These are phyloP conservation scores for Oncorhynchus kisutch DNA, from an alignment of 2,113 vertebrate species.

Conservation along the genomic window DNA sequence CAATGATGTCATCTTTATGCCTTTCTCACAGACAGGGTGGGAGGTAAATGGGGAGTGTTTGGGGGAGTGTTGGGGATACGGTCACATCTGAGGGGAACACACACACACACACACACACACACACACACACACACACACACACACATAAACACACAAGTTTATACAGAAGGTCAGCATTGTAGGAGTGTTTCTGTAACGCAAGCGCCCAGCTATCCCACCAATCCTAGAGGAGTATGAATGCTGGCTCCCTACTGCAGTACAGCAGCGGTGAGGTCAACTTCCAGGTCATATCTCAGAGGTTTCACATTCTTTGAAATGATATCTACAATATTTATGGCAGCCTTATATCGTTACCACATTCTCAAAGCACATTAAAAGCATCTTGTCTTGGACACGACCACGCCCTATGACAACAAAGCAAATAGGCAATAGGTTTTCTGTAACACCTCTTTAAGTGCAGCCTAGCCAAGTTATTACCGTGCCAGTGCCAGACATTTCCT, in stretches of 20 bases:
- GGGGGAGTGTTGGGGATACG: neutral
- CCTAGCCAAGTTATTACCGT: too few species aligned
- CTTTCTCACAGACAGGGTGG: slow-evolving; percentile 20
- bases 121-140: neutral
- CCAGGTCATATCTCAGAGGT: neutral
- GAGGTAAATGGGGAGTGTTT: slow-evolving; percentile 17
- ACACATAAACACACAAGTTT: neutral
- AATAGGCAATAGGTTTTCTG: neutral
- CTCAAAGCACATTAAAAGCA: neutral
- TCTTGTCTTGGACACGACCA: neutral
- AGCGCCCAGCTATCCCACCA: too few species aligned
- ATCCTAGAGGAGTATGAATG: neutral
- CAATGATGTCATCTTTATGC: slow-evolving; percentile 47
- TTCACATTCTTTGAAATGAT: neutral
- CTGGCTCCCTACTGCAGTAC: neutral
- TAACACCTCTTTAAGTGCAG: neutral
- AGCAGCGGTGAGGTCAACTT: neutral
- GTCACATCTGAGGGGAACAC: slow-evolving; percentile 19
- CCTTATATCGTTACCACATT: neutral
- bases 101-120: too few species aligned
- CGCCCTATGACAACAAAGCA: neutral
- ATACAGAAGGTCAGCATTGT: slow-evolving; percentile 31
- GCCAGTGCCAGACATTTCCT: too few species aligned
- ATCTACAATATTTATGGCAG: too few species aligned
- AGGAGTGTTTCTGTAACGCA: neutral